Conservation (phyloP, 2,113 vertebrate genomes). For the Colistium nudipinnis region DNA sequence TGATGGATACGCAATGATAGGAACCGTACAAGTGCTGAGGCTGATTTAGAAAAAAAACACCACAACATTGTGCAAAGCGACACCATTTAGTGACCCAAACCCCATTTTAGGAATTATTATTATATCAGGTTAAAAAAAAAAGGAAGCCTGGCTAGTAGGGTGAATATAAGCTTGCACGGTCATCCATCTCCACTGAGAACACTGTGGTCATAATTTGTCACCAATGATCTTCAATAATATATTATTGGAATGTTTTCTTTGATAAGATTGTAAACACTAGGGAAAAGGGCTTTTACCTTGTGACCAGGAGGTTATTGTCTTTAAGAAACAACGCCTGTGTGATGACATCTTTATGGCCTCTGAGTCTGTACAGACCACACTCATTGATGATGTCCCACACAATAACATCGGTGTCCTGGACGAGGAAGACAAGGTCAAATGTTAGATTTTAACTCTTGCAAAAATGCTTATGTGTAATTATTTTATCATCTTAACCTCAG, state of each 20-base stretch:
- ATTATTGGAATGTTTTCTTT: too few relatives aligned
- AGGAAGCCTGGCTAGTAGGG: too few relatives aligned
- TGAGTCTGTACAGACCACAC: slow-evolving; percentile 92
- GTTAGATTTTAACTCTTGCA: too few relatives aligned
- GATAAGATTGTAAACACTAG: too few relatives aligned
- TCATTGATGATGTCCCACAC: slow-evolving; percentile 98
- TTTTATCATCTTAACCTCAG: background rate
- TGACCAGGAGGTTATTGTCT: slow-evolving; percentile 91
- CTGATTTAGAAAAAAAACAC: background rate
- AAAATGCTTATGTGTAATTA: background rate
- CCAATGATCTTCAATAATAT: too few relatives aligned
- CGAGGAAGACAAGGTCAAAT: slow-evolving; percentile 4
- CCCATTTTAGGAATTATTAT: too few relatives aligned
- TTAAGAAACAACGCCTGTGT: slow-evolving; percentile 90
- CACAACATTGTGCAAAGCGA: background rate
- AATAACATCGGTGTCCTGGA: slow-evolving; percentile 95
- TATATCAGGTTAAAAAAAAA: too few relatives aligned
- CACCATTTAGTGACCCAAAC: too few relatives aligned
- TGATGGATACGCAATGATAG: too few relatives aligned
- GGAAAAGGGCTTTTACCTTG: slow-evolving; percentile 81
- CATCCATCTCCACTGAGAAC: too few relatives aligned
- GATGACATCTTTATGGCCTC: slow-evolving; percentile 92
- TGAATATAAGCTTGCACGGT: too few relatives aligned
- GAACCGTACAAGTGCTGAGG: background rate
- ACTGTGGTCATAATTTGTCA: too few relatives aligned